Percentiles rank a stretch among this genome's conserved stretches.
Evolutionary conservation across 2,113 vertebrate species (phyloP).

Genomic region (Solenodon paradoxus): DNA sequence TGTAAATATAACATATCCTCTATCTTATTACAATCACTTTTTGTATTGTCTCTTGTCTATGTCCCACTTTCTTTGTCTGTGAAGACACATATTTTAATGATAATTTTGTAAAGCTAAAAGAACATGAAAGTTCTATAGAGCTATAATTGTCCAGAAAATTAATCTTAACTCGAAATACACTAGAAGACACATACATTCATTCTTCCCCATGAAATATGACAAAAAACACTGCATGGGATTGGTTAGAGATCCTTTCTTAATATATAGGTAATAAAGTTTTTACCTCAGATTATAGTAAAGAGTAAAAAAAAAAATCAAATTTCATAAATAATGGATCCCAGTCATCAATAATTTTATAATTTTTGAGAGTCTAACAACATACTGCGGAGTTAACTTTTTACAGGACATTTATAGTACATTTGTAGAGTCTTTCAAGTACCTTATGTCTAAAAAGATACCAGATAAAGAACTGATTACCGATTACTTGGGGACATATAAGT

Average conservation of each 20-base stretch:
- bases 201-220: background rate
- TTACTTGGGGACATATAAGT: background rate
- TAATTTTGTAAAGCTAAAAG: background rate
- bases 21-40: too few species aligned
- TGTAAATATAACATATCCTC: background rate
- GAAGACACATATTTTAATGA: background rate
- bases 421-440: background rate
- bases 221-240: background rate
- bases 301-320: background rate
- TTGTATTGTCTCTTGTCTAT: background rate
- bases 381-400: rapidly evolving
- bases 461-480: background rate
- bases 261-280: background rate
- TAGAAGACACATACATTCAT: background rate
- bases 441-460: background rate
- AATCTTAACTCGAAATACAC: background rate
- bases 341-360: background rate
- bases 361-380: background rate
- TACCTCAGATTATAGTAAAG: background rate
- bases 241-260: background rate
- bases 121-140: background rate
- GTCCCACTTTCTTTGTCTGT: background rate
- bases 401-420: background rate
- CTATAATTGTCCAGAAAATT: background rate
- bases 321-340: background rate